phyloP scores from a whole-genome alignment of 2,113 vertebrate species.

The Uropsilus gracilis region DNA sequence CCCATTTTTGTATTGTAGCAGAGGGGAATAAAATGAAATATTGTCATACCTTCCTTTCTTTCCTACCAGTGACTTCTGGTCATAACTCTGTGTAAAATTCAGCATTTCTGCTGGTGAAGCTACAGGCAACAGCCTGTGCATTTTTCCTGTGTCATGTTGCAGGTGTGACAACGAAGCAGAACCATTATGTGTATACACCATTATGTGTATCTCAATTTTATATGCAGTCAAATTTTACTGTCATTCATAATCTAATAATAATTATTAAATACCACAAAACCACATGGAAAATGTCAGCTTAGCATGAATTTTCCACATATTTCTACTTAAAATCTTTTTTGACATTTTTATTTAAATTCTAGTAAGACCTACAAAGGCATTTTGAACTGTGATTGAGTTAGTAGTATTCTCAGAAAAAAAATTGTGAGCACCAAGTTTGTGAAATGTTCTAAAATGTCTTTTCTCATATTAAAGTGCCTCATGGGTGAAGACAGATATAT shows the following conservation, averaged over 20 bases:
- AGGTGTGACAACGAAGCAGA: not conserved
- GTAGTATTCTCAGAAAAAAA: not conserved
- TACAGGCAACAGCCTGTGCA: not conserved
- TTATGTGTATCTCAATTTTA: not conserved
- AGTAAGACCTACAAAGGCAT: not conserved
- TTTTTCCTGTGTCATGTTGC: not conserved
- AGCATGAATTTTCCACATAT: not conserved
- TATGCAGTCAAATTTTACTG: not conserved
- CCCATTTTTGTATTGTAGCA: not conserved
- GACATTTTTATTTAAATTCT: not conserved
- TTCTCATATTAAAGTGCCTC: not conserved
- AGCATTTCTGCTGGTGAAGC: not conserved
- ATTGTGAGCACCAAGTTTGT: not conserved
- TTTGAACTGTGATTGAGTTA: constrained; percentile 5
- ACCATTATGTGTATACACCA: not conserved
- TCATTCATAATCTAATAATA: not conserved
- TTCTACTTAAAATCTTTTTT: not conserved
- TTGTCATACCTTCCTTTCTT: not conserved
- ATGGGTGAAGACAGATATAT: not conserved
- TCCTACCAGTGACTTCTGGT: not conserved
- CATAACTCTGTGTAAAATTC: not conserved
- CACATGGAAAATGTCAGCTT: not conserved
- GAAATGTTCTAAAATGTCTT: not conserved
- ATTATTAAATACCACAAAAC: not conserved
- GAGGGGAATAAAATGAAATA: not conserved